These are phyloP conservation scores for Eurystomus gularis DNA, from an alignment of 2,113 vertebrate genomes.

Conservation along the genomic window DNA sequence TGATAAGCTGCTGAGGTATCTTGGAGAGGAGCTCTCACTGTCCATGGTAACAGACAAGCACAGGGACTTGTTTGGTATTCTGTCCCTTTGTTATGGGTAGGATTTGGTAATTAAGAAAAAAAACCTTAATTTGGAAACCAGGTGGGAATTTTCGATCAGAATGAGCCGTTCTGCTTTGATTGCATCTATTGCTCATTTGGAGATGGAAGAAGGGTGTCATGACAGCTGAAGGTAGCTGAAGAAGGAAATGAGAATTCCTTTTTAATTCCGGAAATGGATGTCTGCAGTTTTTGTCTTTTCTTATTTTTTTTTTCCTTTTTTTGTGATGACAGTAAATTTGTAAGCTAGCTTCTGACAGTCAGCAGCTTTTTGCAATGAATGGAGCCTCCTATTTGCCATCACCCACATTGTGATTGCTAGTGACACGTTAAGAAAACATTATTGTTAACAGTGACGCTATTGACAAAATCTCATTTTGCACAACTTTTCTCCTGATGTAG, in stretches of 20 bases:
- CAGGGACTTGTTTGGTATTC: not conserved
- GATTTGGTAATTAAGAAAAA: not conserved
- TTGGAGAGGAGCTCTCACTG: not conserved
- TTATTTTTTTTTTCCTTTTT: not conserved
- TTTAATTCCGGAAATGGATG: not conserved
- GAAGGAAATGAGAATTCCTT: not conserved
- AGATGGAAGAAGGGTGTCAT: not conserved
- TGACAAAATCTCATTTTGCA: not conserved
- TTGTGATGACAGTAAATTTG: not conserved
- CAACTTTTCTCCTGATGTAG: not conserved
- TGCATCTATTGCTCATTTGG: not conserved
- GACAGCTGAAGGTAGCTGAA: not conserved
- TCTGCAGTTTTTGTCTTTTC: not conserved
- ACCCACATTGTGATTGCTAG: not conserved
- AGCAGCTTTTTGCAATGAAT: not conserved
- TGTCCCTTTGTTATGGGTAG: not conserved
- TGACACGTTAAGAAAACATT: not conserved
- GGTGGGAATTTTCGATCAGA: not conserved
- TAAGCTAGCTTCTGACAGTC: not conserved
- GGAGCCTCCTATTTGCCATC: not conserved
- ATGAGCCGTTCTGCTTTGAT: not conserved
- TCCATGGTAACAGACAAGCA: not conserved
- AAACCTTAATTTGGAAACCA: not conserved
- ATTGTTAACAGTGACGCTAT: not conserved
- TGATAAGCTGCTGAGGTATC: not conserved